These are phyloP conservation scores for Ia io DNA, from an alignment of 2,113 vertebrate genomes.

Conservation along the genomic window DNA sequence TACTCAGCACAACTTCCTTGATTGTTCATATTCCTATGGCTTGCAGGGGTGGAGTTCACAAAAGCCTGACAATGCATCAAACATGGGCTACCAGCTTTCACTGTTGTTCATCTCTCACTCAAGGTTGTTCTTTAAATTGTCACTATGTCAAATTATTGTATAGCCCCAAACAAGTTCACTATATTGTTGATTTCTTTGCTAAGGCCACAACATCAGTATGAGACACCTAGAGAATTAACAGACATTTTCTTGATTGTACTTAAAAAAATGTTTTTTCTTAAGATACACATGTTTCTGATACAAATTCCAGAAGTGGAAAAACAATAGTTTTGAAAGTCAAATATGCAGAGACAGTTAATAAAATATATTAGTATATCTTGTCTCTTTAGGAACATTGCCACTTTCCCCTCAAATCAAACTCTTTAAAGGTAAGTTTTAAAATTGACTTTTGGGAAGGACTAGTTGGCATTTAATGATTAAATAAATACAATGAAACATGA, in stretches of 20 bases:
- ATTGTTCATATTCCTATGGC: neutral
- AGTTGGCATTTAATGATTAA: conserved; percentile 42
- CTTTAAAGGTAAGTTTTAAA: conserved; percentile 38
- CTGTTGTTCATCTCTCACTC: neutral
- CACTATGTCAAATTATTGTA: neutral
- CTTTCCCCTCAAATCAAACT: neutral
- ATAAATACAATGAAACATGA: conserved; percentile 52
- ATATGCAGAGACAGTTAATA: conserved; percentile 3
- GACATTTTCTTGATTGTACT: neutral
- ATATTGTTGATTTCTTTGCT: neutral
- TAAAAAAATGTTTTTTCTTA: neutral
- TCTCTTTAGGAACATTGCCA: conserved; percentile 17
- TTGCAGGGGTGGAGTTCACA: neutral
- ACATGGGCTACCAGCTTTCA: neutral
- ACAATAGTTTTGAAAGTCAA: neutral
- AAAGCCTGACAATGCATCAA: neutral
- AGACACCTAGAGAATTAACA: neutral
- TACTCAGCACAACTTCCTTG: neutral
- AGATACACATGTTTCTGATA: conserved; percentile 21
- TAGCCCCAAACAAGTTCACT: neutral
- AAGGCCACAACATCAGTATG: neutral
- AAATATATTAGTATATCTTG: neutral
- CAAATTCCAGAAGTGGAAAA: conserved; percentile 56
- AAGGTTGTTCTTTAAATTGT: neutral
- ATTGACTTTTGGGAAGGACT: neutral